A percentile compares a stretch with the other conserved stretches of the same genome.
phyloP scores from a whole-genome alignment of 2,113 vertebrate genomes.

The Neolamprologus ventralis region DNA sequence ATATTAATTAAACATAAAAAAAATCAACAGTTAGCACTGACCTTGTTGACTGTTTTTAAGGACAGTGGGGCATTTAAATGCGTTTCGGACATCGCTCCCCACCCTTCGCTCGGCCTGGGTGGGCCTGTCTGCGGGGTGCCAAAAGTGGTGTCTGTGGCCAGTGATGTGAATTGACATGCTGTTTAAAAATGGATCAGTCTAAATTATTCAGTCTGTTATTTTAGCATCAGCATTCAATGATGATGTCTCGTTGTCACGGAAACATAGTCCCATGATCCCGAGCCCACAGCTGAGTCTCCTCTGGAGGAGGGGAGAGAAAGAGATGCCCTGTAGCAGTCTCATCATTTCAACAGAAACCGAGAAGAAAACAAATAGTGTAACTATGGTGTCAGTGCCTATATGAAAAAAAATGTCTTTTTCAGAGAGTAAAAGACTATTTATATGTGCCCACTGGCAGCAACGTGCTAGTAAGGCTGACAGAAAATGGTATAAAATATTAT shows the following conservation, averaged over 20 bases:
- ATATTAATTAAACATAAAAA: neutral
- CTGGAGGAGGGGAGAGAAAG: neutral
- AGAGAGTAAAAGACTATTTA: neutral
- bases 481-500: constrained; percentile 3
- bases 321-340: neutral
- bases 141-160: constrained; percentile 36
- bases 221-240: constrained; percentile 51
- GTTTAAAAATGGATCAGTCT: constrained; percentile 69
- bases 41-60: neutral
- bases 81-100: neutral
- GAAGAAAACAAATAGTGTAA: constrained; percentile 9
- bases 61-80: neutral
- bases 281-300: constrained; percentile 46
- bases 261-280: constrained; percentile 57
- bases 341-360: constrained; percentile 27
- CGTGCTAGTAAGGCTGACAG: neutral
- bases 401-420: neutral
- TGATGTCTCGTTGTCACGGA: constrained; percentile 67
- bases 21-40: neutral
- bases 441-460: neutral
- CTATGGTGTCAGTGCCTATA: neutral
- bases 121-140: constrained; percentile 49
- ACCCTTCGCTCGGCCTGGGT: constrained; percentile 14
- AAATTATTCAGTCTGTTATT: constrained; percentile 76
- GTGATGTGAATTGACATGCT: constrained; percentile 65